Base-by-base conservation (phyloP, 2,797 vertebrate genomes). In the Notolepis coatsorum region DNA sequence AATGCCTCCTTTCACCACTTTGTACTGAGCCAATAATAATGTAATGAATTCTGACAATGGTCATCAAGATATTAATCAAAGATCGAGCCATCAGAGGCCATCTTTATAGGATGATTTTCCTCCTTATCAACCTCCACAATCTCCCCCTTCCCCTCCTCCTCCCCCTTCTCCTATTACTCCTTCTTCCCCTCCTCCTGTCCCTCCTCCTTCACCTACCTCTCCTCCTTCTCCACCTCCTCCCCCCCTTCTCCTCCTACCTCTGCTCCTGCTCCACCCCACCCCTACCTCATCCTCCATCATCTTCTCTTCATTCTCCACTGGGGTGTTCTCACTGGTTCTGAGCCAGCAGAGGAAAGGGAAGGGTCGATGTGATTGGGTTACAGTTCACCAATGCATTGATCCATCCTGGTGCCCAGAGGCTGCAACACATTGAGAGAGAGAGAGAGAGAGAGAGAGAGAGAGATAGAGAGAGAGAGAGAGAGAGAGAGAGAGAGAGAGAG, bases 351-450 rank as follows among this genome's bases (percentile, higher is more conserved):
- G 54, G 52, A 72, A 63, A 77, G 33, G 70, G 63, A 31, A 53
- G 21, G 66, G 79, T 84, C 70, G 64, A 61, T 83, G 64, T 12
- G 68, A 86, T 89, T 63, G 68, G 71, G 81, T 89, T 84, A 84
- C 82, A 42, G 33, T 72, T 80, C 68, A 74, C 61, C 62, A 64
- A 85, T 81, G 68, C 51, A 81, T 73, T 71, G 79, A 90, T 82
- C 60, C 52, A 57, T 41, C 46, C 41, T 33, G 50, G 65, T 73
- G 58, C 51, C 52, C 55, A 52, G 51, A 79, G 63, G 51, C 71
- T 70, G 33, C 31, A 54, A 73, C 56, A 63, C 37, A 76, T 53
- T 71, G 68, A 71, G 65, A 55, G 65, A 57, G 61, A 54, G 45
- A 72, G 47, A 72, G 37, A 56, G 24, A 49, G 31, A 59, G 52